These are phyloP conservation scores for Anthoptus insignis DNA, from an alignment of 2,888 invertebrate species.

Conservation along the genomic window DNA sequence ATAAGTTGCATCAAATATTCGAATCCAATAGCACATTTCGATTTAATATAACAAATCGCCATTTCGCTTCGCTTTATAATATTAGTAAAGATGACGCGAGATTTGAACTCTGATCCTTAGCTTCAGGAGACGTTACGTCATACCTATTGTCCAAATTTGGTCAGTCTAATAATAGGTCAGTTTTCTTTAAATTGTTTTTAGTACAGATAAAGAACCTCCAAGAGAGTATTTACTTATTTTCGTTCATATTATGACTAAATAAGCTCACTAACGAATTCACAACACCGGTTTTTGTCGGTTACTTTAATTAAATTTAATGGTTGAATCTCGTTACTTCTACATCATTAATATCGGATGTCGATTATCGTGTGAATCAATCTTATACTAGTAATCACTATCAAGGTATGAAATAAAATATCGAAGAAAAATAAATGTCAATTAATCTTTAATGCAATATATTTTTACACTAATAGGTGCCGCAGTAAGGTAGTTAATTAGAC, in stretches of 20 bases:
- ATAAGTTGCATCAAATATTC: no score
- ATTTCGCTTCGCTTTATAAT: no score
- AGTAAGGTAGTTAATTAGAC: no score
- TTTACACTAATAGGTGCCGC: background rate
- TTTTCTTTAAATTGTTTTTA: no score
- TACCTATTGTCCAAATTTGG: no score
- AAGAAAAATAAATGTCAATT: background rate
- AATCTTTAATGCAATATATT: background rate
- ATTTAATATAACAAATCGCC: background rate
- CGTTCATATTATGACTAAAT: background rate
- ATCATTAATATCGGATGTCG: constrained; percentile 4
- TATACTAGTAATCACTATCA: background rate
- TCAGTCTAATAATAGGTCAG: no score
- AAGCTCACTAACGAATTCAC: background rate
- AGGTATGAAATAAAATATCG: background rate
- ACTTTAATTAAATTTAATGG: constrained; percentile 2
- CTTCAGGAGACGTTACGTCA: no score
- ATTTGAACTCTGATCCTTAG: no score
- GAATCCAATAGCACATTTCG: no score
- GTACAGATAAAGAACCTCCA: no score
- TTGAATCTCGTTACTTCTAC: background rate
- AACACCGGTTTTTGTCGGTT: background rate
- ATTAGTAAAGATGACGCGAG: no score
- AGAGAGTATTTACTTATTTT: no score
- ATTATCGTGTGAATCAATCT: constrained; percentile 2